Percentiles rank a stretch among this genome's conserved stretches.
Conservation (phyloP, 2,797 vertebrate species). For the Oreochromis grahami region DNA sequence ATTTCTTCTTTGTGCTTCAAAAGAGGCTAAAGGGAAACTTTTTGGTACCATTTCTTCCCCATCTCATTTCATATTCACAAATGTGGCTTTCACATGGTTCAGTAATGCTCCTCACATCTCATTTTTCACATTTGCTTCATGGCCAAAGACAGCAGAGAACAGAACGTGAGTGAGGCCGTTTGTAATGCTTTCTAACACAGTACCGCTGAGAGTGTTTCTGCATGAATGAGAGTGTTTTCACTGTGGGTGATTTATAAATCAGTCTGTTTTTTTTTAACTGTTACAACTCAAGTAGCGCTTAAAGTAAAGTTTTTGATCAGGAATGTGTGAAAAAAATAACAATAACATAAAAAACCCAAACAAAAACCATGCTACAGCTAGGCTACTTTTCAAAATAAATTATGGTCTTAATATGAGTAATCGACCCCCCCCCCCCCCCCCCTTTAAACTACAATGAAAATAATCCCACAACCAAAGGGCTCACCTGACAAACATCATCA, state of each 20-base stretch:
- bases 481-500: conserved; percentile 21
- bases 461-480: not conserved
- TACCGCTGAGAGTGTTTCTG: not conserved
- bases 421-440: not conserved
- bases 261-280: conserved; percentile 7
- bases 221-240: not conserved
- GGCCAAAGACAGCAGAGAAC: not conserved
- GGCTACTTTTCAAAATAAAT: conserved; percentile 61
- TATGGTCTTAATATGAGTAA: conserved; percentile 21
- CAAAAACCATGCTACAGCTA: conserved; percentile 36
- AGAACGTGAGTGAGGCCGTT: not conserved
- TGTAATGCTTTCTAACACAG: not conserved
- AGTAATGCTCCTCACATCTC: not conserved
- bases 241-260: not conserved
- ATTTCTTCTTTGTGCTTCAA: conserved; percentile 14
- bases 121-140: not conserved
- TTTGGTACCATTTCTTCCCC: not conserved
- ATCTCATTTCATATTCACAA: not conserved
- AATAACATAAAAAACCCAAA: not conserved
- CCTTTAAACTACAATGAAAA: conserved; percentile 23
- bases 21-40: not conserved
- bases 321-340: conserved; percentile 42
- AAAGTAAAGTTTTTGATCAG: conserved; percentile 16
- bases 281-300: conserved; percentile 12
- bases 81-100: not conserved